Conservation (phyloP, 53 echinoderm and acorn worm species). For the Mesocentrotus franciscanus region DNA sequence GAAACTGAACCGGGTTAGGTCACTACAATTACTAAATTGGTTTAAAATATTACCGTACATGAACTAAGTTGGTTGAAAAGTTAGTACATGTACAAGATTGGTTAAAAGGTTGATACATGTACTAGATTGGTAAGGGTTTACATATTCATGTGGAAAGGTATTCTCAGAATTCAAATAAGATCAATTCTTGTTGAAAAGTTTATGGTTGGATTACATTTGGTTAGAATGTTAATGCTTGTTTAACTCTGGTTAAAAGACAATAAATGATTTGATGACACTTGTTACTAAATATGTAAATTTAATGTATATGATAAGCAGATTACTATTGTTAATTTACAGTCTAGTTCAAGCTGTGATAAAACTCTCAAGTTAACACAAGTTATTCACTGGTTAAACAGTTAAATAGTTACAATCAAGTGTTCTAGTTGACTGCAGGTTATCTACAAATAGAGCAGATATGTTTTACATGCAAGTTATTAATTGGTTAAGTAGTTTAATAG, state of each 20-base stretch:
- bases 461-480: no score
- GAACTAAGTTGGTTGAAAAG: no score
- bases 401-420: no score
- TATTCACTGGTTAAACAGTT: background rate
- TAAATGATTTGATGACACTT: background rate
- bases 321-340: background rate
- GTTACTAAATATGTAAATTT: background rate
- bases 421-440: no score
- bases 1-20: background rate
- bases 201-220: background rate
- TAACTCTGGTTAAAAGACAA: background rate
- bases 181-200: background rate
- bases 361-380: background rate
- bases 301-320: background rate
- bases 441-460: no score
- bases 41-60: no score
- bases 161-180: background rate
- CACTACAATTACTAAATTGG: no score
- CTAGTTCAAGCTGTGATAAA: background rate
- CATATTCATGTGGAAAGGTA: no score
- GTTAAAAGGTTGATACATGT: no score
- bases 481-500: background rate
- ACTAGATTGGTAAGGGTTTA: no score
- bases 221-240: background rate
- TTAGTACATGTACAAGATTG: no score